These are phyloP conservation scores for Pseudomyrmex cubaensis DNA, from an alignment of 1,140 invertebrate species.

Conservation along the genomic window DNA sequence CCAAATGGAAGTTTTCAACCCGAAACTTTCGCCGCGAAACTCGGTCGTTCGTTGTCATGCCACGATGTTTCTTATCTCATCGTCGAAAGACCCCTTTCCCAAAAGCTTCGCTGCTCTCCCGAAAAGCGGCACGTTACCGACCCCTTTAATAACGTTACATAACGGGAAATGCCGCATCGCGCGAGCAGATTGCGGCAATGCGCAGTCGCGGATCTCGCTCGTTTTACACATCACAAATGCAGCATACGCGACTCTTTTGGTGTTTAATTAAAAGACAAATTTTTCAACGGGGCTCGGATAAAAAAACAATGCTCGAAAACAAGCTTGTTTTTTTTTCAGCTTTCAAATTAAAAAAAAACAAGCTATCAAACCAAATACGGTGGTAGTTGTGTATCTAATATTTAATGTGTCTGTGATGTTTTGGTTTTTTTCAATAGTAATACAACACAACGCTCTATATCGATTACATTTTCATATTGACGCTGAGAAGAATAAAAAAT, in stretches of 20 bases:
- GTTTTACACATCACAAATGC: slow-evolving; percentile 21
- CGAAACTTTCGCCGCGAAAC: slow-evolving; percentile 26
- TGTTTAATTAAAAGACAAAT: too few relatives aligned
- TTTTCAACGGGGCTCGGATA: too few relatives aligned
- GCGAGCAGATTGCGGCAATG: background rate
- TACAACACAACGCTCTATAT: too few relatives aligned
- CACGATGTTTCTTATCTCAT: slow-evolving; percentile 36
- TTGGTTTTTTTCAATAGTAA: too few relatives aligned
- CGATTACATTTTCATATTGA: too few relatives aligned
- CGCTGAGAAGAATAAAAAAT: too few relatives aligned
- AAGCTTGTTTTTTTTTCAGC: too few relatives aligned
- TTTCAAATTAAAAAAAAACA: too few relatives aligned
- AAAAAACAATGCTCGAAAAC: too few relatives aligned
- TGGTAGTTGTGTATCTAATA: too few relatives aligned
- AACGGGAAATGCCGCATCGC: background rate
- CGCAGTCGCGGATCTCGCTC: background rate
- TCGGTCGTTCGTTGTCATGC: slow-evolving; percentile 34
- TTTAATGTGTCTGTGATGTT: too few relatives aligned
- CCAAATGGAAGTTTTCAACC: slow-evolving; percentile 29
- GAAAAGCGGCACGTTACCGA: slow-evolving; percentile 16
- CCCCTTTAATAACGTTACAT: slow-evolving; percentile 24
- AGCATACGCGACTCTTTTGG: slow-evolving; percentile 4
- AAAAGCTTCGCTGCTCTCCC: background rate
- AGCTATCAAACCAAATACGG: too few relatives aligned
- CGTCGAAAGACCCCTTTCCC: background rate